phyloP scores from a whole-genome alignment of 1,140 invertebrate genomes.

The Papilio glaucus region DNA sequence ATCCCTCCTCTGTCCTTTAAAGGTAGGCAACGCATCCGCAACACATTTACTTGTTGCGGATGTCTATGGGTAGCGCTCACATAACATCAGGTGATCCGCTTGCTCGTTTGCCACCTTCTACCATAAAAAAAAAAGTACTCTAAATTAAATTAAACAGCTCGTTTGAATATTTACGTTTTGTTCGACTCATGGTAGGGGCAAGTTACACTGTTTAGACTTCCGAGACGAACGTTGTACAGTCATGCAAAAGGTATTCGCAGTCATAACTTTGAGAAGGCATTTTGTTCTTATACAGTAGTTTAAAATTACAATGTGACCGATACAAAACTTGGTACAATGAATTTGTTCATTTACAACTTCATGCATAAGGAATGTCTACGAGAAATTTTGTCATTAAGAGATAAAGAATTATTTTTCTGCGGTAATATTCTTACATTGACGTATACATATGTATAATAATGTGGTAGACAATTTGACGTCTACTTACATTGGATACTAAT shows the following conservation, averaged over 20 bases:
- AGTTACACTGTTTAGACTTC: constrained; percentile 35
- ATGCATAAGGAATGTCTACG: constrained; percentile 5
- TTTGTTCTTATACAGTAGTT: constrained; percentile 27
- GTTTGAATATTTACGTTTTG: constrained; percentile 17
- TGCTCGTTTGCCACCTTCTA: too few species aligned
- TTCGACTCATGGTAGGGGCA: constrained; percentile 29
- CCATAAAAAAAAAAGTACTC: too few species aligned
- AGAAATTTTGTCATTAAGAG: constrained; percentile 20
- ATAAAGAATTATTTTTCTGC: constrained; percentile 2
- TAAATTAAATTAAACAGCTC: not conserved
- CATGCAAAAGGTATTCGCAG: constrained; percentile 39
- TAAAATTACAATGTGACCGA: constrained; percentile 28
- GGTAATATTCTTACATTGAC: not conserved
- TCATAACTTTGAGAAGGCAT: constrained; percentile 32
- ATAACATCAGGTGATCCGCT: too few species aligned
- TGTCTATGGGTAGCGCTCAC: too few species aligned
- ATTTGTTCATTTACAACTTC: constrained; percentile 7
- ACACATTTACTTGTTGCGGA: too few species aligned
- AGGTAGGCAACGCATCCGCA: too few species aligned
- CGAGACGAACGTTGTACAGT: constrained; percentile 38
- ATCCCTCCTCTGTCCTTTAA: too few species aligned
- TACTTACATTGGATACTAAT: not conserved
- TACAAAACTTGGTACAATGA: constrained; percentile 24
- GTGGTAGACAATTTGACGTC: too few species aligned
- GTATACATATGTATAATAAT: too few species aligned